These are phyloP conservation scores for Xenopus petersii DNA, from an alignment of 2,797 vertebrate genomes.

Conservation along the genomic window DNA sequence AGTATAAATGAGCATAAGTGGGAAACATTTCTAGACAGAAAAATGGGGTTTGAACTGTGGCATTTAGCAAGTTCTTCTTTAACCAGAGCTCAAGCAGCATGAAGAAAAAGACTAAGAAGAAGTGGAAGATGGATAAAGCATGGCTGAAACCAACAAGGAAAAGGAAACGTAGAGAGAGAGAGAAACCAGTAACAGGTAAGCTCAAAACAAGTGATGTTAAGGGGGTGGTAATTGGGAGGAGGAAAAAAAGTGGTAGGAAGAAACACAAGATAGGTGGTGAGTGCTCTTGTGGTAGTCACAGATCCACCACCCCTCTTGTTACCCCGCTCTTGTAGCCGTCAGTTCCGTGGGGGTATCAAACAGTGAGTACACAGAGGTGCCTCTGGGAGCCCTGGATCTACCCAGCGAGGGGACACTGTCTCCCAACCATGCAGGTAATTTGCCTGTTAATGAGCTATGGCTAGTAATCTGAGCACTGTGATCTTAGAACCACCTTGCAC, in stretches of 20 bases:
- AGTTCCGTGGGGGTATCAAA: constrained; percentile 55
- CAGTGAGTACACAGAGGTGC: constrained; percentile 86
- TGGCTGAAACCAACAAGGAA: constrained; percentile 71
- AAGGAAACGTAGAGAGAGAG: constrained; percentile 64
- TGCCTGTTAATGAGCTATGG: not conserved
- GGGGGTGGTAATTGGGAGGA: not conserved
- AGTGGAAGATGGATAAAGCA: constrained; percentile 64
- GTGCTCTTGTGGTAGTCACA: constrained; percentile 16
- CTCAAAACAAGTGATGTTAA: constrained; percentile 4
- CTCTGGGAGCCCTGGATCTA: constrained; percentile 81
- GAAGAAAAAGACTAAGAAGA: constrained; percentile 62
- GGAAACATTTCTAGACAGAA: too few relatives aligned
- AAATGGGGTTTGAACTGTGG: too few relatives aligned
- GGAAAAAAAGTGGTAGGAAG: too few relatives aligned
- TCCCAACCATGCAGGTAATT: constrained; percentile 77
- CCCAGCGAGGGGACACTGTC: constrained; percentile 79
- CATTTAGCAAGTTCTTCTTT: not conserved
- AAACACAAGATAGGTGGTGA: not conserved
- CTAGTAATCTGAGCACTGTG: constrained; percentile 21
- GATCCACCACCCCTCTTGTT: constrained; percentile 45
- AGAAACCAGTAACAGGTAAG: constrained; percentile 59
- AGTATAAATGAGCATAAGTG: too few relatives aligned
- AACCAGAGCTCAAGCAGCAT: constrained; percentile 68
- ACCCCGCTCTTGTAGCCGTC: constrained; percentile 59
- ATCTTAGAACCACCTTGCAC: not conserved